Evolutionary conservation across 2,113 vertebrate genomes (phyloP).

Genomic region (Xyrauchen texanus): DNA sequence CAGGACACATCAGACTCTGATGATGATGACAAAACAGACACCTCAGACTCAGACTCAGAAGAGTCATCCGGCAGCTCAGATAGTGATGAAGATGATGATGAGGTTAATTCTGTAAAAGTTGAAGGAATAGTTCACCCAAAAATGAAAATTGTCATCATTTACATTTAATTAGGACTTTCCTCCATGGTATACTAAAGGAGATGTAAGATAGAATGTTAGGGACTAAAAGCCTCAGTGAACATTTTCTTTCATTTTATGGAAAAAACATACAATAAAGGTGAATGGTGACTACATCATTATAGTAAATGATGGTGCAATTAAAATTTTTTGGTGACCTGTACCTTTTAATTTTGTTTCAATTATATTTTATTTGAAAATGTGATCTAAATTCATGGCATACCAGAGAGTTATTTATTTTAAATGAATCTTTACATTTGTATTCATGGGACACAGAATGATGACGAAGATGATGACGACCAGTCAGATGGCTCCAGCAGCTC

Average conservation of each 20-base stretch:
- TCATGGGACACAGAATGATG: conserved; percentile 62
- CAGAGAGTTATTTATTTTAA: not conserved
- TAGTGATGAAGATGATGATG: conserved; percentile 68
- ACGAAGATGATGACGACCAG: conserved; percentile 63
- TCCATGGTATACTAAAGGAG: no score
- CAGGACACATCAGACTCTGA: conserved; percentile 76
- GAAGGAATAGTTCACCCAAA: no score
- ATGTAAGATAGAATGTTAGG: no score
- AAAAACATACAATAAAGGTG: no score
- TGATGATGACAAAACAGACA: conserved; percentile 71
- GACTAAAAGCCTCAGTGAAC: no score
- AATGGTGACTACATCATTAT: no score
- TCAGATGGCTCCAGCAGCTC: conserved; percentile 70
- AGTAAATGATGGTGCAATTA: no score
- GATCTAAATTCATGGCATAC: not conserved
- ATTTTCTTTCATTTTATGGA: no score
- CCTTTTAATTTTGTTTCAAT: not conserved
- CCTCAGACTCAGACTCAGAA: conserved; percentile 72
- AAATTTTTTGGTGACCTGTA: no score
- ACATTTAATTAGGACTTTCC: no score
- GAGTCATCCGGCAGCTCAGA: conserved; percentile 72
- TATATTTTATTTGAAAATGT: not conserved
- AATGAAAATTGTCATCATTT: no score
- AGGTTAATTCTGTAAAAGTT: conserved; percentile 48
- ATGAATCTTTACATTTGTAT: not conserved